Conservation (phyloP, 2,888 invertebrate genomes). For the Lasioglossum pauxillum region DNA sequence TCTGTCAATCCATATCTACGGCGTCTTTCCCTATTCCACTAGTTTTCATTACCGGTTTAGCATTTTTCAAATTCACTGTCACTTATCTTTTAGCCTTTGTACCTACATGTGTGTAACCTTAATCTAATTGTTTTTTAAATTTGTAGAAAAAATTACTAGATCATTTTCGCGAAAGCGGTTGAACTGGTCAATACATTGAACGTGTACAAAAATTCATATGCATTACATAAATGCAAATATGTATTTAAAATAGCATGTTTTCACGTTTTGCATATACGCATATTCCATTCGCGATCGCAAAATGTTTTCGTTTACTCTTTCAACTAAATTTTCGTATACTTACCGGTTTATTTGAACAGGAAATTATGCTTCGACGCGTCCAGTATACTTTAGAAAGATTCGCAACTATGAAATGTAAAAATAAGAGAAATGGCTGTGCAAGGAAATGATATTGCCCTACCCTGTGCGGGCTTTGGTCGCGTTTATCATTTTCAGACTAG, state of each 20-base stretch:
- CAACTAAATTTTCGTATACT: neutral
- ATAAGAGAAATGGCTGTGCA: neutral
- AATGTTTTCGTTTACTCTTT: neutral
- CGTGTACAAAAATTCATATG: neutral
- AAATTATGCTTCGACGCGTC: neutral
- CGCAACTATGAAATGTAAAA: neutral
- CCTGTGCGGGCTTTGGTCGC: slow-evolving; percentile 3
- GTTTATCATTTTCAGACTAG: slow-evolving; percentile 35
- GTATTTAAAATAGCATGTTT: neutral
- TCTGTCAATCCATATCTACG: neutral
- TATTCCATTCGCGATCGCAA: neutral
- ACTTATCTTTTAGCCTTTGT: neutral
- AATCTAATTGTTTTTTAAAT: neutral
- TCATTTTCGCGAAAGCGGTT: neutral
- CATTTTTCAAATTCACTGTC: neutral
- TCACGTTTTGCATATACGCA: neutral
- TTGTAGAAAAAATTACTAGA: neutral
- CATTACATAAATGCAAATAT: neutral
- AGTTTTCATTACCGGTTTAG: neutral
- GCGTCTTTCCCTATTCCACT: neutral
- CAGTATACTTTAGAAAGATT: neutral
- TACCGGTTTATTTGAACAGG: neutral
- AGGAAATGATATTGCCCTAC: slow-evolving; percentile 20
- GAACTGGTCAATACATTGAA: neutral
- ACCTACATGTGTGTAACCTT: neutral